Base-by-base conservation (phyloP, 1,140 invertebrate species). In the Dufourea novaeangliae region DNA sequence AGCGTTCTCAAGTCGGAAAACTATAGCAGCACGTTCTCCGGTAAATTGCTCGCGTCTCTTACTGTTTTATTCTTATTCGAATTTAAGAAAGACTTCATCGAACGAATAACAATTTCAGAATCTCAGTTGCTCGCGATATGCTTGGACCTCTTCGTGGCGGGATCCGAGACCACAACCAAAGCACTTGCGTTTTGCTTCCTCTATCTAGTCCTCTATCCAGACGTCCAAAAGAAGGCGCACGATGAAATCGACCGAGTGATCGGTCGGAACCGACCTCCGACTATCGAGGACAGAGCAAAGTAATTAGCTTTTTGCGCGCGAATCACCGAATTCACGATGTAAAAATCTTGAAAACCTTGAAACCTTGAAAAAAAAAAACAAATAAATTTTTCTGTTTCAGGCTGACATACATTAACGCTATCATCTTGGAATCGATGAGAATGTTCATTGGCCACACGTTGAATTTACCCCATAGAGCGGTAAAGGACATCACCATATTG, bases 111-210 rank as follows among this genome's bases (percentile, higher is more conserved):
- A 41, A 56, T 22, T 29, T 84, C 88, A 87, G 96, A 97, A 87
- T 93, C 93, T 54, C 96, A 97, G 78, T 87, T 97, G 52, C 88
- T 97, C 56, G 95, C 96, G 0, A 94, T 96, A 54, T 97, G 96
- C 84, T 91, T 97, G 92, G 96, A 97, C 81, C 93, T 97, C 92
- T 97, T 97, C 80, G 95, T 97, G 92, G 96, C 96, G 37, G 96
- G 96, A 1, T 95, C 96, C 0, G 96, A 97, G 90, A 97, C 97
- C 0, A 97, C 96, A 0, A 95, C 94, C 29, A 97, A 97, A 86
- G 95, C 94, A 32, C 91, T 97, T 81, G 94, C 95, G 27, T 97
- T 97, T 87, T 94, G 95, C 52, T 95, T 98, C 66, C 94, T 97
- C 64, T 95, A 96, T 80, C 91, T 98, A 79, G 94, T 97, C 0